These are phyloP conservation scores for Pseudochromis fuscus DNA, from an alignment of 2,797 vertebrate genomes.

Conservation along the genomic window DNA sequence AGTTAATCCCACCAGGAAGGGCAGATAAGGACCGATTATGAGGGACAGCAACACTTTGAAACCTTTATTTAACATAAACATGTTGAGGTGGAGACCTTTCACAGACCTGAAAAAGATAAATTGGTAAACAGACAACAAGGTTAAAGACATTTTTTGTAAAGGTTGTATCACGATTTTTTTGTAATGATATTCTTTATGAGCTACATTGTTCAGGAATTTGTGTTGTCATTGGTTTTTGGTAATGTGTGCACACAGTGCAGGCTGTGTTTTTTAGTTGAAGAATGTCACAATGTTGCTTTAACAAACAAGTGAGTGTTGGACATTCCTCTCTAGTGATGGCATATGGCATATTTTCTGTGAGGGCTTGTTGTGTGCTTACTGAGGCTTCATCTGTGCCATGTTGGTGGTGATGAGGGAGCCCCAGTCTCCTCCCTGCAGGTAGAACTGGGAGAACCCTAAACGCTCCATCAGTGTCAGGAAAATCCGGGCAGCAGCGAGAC, in stretches of 20 bases:
- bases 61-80: conserved; percentile 25
- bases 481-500: conserved; percentile 84
- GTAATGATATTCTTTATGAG: background rate
- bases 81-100: conserved; percentile 90
- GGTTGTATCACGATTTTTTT: background rate
- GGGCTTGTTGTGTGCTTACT: conserved; percentile 80
- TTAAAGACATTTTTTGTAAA: too few species aligned
- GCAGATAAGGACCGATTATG: conserved; percentile 87
- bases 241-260: conserved; percentile 26
- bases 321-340: conserved; percentile 30
- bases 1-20: conserved; percentile 89
- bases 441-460: conserved; percentile 89
- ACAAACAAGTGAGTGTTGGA: conserved; percentile 11
- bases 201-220: conserved; percentile 36
- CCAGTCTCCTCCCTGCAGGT: conserved; percentile 92
- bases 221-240: conserved; percentile 18
- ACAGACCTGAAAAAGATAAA: conserved; percentile 80
- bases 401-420: conserved; percentile 86
- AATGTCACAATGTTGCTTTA: conserved; percentile 45
- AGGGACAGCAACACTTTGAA: conserved; percentile 73
- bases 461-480: conserved; percentile 92
- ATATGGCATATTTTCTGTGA: conserved; percentile 2
- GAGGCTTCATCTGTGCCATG: conserved; percentile 93
- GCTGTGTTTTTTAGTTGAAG: conserved; percentile 35
- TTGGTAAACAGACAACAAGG: background rate